Base-by-base conservation (phyloP, 1,140 invertebrate species). In the Chelonus insularis region DNA sequence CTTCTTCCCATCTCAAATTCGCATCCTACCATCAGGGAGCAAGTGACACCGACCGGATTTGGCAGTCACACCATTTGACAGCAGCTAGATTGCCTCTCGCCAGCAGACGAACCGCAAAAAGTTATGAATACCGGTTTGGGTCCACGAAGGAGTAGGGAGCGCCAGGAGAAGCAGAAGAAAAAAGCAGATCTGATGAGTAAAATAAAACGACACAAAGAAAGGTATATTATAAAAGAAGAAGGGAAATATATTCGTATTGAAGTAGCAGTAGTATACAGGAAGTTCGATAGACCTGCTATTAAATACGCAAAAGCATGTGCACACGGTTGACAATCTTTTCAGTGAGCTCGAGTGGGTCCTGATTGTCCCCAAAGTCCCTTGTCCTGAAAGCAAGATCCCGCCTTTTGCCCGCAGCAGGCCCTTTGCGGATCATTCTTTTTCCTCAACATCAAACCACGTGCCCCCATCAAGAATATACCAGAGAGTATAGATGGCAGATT, bases 1-100 rank as follows among this genome's bases (percentile, higher is more conserved):
- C 45, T 48, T 23, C 18, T 48, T 48, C 45, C 45, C 45, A 48
- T 48, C 45, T 48, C 45, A 18, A 25, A 48, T 43, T 43, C 41
- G 41, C 41, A 43, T 48, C 45, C 45, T 48, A 39, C 23, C 11
- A 8, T 34, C 20, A 14, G 45, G 25, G 51, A 55, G 39, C 47
- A 64, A 51, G 66, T 57, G 64, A 62, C 66, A 67, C 65, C 70
- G 65, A 73, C 71, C 70, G 69, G 71, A 73, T 75, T 73, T 70
- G 70, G 69, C 67, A 75, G 70, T 75, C 69, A 69, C 63, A 68
- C 69, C 64, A 67, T 72, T 73, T 72, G 71, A 75, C 71, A 71
- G 69, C 65, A 64, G 67, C 69, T 66, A 68, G 69, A 71, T 71
- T 66, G 68, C 66, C 66, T 65, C 69, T 69, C 67, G 66, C 61